A percentile compares a stretch with the other conserved stretches of the same genome.
These are phyloP conservation scores for Lycocorax pyrrhopterus DNA, from an alignment of 2,113 vertebrate species.

Conservation along the genomic window DNA sequence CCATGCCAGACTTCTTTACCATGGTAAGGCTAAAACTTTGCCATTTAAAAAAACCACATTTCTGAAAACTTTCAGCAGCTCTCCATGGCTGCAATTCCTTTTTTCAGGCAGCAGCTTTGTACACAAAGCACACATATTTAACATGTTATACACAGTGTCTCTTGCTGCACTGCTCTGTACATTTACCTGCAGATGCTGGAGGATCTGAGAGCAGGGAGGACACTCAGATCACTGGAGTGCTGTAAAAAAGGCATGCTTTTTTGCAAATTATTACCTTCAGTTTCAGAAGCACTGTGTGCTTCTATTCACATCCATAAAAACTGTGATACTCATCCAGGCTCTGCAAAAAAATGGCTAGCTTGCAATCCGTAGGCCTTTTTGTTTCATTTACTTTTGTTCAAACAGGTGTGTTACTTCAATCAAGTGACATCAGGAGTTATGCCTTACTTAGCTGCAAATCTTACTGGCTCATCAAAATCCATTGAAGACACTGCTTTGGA, in stretches of 20 bases:
- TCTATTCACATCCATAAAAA: background rate
- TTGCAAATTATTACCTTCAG: background rate
- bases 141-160: background rate
- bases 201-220: background rate
- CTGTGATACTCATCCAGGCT: background rate
- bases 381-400: constrained; percentile 18
- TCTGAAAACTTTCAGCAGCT: background rate
- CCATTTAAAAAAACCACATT: background rate
- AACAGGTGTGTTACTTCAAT: constrained; percentile 76
- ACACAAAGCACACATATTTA: background rate
- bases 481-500: constrained; percentile 73
- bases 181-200: background rate
- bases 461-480: constrained; percentile 75
- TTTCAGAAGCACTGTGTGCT: background rate
- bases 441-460: constrained; percentile 72
- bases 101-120: background rate
- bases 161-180: background rate
- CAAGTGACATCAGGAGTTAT: constrained; percentile 68
- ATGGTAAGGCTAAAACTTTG: background rate
- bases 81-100: background rate
- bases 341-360: background rate
- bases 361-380: background rate
- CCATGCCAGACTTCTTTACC: background rate
- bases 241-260: background rate
- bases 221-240: background rate